Evolutionary conservation across 1,140 invertebrate species (phyloP).

Genomic region (Diabrotica virgifera): DNA sequence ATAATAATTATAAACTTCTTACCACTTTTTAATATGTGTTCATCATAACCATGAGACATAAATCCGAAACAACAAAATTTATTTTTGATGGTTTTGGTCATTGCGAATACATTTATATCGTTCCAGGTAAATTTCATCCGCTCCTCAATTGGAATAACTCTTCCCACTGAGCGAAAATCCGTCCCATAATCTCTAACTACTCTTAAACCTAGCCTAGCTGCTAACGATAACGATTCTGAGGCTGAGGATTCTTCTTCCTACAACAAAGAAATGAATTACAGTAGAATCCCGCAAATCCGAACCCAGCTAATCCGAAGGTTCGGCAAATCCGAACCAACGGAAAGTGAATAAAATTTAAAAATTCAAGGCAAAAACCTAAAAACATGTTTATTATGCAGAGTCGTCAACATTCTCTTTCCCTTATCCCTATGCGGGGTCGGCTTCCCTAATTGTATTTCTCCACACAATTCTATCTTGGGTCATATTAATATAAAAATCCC

Average conservation of each 20-base stretch:
- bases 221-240: slow-evolving; percentile 10
- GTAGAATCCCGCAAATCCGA: too few species aligned
- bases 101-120: slow-evolving; percentile 62
- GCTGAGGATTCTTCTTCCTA: not conserved
- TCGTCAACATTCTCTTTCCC: too few species aligned
- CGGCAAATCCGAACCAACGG: too few species aligned
- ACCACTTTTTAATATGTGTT: slow-evolving; percentile 69
- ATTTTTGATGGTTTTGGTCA: slow-evolving; percentile 13
- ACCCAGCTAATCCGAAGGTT: too few species aligned
- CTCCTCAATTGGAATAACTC: slow-evolving; percentile 42
- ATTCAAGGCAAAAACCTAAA: too few species aligned
- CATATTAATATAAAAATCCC: too few species aligned
- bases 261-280: too few species aligned
- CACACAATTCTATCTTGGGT: too few species aligned
- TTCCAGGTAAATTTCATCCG: slow-evolving; percentile 68
- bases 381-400: too few species aligned
- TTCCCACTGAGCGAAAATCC: slow-evolving; percentile 6
- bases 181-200: slow-evolving; percentile 31
- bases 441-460: too few species aligned
- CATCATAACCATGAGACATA: slow-evolving; percentile 35
- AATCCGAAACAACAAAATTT: slow-evolving; percentile 27
- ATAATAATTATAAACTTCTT: slow-evolving; percentile 35
- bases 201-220: slow-evolving; percentile 14
- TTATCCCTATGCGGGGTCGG: too few species aligned
- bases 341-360: too few species aligned